Percentiles rank a stretch among this genome's conserved stretches.
Conservation (phyloP, 2,888 invertebrate species). For the Parnassius apollo region DNA sequence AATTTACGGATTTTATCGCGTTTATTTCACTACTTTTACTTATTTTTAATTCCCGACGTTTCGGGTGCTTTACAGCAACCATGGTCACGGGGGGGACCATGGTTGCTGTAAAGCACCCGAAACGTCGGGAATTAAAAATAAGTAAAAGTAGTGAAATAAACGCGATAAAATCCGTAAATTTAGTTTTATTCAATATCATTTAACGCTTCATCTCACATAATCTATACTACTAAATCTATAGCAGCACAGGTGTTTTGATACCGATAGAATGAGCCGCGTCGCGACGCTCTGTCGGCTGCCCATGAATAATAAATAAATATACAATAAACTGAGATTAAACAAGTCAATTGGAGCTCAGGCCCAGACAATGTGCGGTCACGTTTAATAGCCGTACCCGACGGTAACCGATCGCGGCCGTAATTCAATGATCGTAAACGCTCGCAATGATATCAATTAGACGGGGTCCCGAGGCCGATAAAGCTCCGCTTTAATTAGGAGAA, state of each 20-base stretch:
- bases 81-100: no score
- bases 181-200: no score
- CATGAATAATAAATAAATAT: slow-evolving; percentile 77
- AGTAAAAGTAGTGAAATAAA: no score
- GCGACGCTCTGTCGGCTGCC: slow-evolving; percentile 30
- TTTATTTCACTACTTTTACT: no score
- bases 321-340: slow-evolving; percentile 76
- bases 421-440: slow-evolving; percentile 79
- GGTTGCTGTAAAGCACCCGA: no score
- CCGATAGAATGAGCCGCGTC: slow-evolving; percentile 4
- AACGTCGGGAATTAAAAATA: no score
- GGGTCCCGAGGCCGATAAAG: slow-evolving; percentile 73
- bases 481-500: slow-evolving; percentile 80
- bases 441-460: slow-evolving; percentile 80
- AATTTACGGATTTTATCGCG: no score
- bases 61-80: no score
- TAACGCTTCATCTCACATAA: no score
- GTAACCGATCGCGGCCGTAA: slow-evolving; percentile 73
- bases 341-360: slow-evolving; percentile 69
- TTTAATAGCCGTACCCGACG: slow-evolving; percentile 69
- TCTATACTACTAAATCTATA: neutral
- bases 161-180: no score
- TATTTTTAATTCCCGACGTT: no score
- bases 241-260: neutral
- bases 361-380: slow-evolving; percentile 76